Evolutionary conservation across 2,888 invertebrate species (phyloP), one percentile per base, ranked within the genome.

Genomic region (Nomada hirtipes): DNA sequence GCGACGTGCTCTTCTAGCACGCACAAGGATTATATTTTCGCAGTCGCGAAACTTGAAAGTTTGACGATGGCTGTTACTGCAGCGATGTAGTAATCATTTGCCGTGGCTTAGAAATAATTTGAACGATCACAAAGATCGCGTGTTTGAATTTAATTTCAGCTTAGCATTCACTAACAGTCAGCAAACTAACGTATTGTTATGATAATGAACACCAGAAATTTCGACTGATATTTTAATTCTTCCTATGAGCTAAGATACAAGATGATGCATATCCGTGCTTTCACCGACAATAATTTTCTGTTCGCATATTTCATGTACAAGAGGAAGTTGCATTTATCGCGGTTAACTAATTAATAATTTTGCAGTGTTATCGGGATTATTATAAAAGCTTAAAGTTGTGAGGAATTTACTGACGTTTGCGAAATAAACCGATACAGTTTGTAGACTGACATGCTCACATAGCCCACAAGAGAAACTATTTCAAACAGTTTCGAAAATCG

Each of bases 141-240:
- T 59, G 20, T 29, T 44, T 44, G 15, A 71, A 26, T 55, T n/a
- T 47, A 55, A 55, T 63, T 52, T 0, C 23, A 50, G 44, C 13
- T 44, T 60, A 20, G 42, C 20, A 69, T 42, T 60, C n/a, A 15
- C 15, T 59, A 75, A 75, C 65, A 63, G 57, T 1, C 55, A 52
- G 9, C 36, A 36, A 55, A 29, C 23, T 57, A 64, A 13, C 52
- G 10, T 52, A 36, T 42, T 47, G 15, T 47, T 47, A 3, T 11
- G 13, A 15, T 47, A 47, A 47, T 47, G 15, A 47, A 47, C 47
- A 13, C 13, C 47, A 47, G 47, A 0, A 10, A 47, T 15, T 47
- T 13, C 47, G 15, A 47, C 47, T 4, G 36, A 23, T 9, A 20
- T 10, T 20, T 1, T 23, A 20, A 55, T 20, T 20, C 3, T 18